Evolutionary conservation across 1,140 invertebrate genomes (phyloP), one percentile per base, ranked within the genome.

Genomic region (Platyscapa corneri): DNA sequence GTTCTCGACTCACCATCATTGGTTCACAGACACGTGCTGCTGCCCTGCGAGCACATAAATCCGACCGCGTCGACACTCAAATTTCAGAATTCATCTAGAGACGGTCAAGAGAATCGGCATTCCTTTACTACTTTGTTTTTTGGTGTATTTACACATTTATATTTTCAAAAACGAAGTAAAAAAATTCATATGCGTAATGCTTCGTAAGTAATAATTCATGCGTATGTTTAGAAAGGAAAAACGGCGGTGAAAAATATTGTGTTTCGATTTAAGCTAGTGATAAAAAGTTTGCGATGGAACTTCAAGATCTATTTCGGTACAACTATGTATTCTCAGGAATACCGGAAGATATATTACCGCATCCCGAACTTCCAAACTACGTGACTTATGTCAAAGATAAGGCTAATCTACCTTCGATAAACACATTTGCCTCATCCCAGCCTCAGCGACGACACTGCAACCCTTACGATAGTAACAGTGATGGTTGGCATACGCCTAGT

Each of bases 401-500:
- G 42, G 85, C 87, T 30, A 87, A 89, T 0, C 70, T 93, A 8
- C 91, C 92, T 1, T 90, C 93, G 14, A 92, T 93, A 0, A 91
- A 89, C 77, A 92, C 90, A 0, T 79, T 93, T 10, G 87, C 89
- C 27, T 64, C 23, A 5, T 75, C 64, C 0, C 74, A 77, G 42
- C 46, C 53, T 5, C 84, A 82, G 60, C 46, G 30, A 8, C 87
- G 74, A 0, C 92, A 90, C 64, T 91, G 89, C 60, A 84, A 89
- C 14, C 83, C 88, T 20, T 93, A 93, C 64, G 92, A 93, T 53
- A 93, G 91, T 39, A 90, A 91, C 80, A 94, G 93, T 86, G 95
- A 95, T 90, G 94, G 94, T 37, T 95, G 95, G 93, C 94, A 95
- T 86, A 95, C 95, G 6, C 95, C 95, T 0, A 95, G 94, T 86